Base-by-base conservation (phyloP, 2,113 vertebrate species). In the Archocentrus centrarchus region DNA sequence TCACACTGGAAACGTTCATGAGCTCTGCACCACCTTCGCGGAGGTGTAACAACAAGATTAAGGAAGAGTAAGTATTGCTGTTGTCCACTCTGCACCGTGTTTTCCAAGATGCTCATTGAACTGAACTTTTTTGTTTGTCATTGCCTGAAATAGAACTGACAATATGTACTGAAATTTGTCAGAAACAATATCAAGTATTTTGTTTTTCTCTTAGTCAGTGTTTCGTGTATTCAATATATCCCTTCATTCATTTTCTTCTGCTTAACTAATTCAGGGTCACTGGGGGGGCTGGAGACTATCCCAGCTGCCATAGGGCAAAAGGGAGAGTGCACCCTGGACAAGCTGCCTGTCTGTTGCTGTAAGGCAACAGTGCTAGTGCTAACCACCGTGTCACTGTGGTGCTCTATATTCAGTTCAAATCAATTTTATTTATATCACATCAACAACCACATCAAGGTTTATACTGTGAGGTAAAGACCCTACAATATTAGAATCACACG, bases 1-100 rank as follows among this genome's bases (percentile, higher is more conserved):
- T 94, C 86, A 89, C 89, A 90, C 35, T 44, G 77, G 81, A 89
- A 89, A 86, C 1, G 20, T 81, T 90, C 89, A 86, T 70, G 81
- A 84, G 73, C 76, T 91, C 75, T 17, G 39, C 64, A 62, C 68
- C 91, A 86, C 89, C 80, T 86, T 81, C 77, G 30, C 62, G n/a
- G 61, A 70, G 59, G 55, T 60, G 50, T 35, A 89, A 80, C 62
- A 86, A 70, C 60, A 59, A 50, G 58, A 87, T 35, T 76, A 81
- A 75, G 62, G 20, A 53, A 75, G 63, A 41, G 32, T 22, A 82
- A 80, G 73, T 53, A 41, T 59, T 73, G 66, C 75, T 61, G 82
- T 39, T 58, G 61, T 59, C 53, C 63, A 60, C 50, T 58, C 58
- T 76, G 4, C n/a, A 22, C 58, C 53, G 47, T 41, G 37, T 66